A percentile compares a stretch with the other conserved stretches of the same genome.
Evolutionary conservation across 2,888 invertebrate genomes (phyloP).

Genomic region (Oxyteleia sp.): DNA sequence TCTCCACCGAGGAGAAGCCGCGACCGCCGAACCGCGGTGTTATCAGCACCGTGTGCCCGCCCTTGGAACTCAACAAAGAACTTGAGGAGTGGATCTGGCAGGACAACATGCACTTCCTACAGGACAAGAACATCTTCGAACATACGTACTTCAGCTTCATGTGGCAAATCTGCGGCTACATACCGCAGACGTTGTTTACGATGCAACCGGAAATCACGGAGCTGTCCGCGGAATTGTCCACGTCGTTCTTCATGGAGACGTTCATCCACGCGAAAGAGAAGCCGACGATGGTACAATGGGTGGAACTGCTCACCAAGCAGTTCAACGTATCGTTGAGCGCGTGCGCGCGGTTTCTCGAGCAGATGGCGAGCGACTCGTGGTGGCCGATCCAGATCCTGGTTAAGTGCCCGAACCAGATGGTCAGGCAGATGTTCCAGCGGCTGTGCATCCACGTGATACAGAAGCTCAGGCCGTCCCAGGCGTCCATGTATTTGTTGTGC

Average conservation of each 20-base stretch:
- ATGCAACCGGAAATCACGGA: slow-evolving; percentile 94
- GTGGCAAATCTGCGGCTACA: slow-evolving; percentile 98
- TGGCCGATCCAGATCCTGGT: slow-evolving; percentile 98
- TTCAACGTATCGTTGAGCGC: slow-evolving; percentile 96
- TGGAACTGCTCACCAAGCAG: slow-evolving; percentile 97
- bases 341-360: slow-evolving; percentile 96
- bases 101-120: slow-evolving; percentile 97
- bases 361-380: slow-evolving; percentile 97
- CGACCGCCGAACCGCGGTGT: slow-evolving; percentile 65
- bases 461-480: slow-evolving; percentile 92
- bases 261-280: slow-evolving; percentile 99
- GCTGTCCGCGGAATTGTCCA: slow-evolving; percentile 95
- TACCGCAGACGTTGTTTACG: slow-evolving; percentile 95
- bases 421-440: slow-evolving; percentile 98
- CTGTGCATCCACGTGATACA: slow-evolving; percentile 98
- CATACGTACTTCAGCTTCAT: slow-evolving; percentile 98
- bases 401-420: slow-evolving; percentile 98
- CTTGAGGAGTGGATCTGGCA: slow-evolving; percentile 99
- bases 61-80: slow-evolving; percentile 92
- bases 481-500: slow-evolving; percentile 90
- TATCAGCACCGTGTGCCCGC: slow-evolving; percentile 76
- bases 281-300: slow-evolving; percentile 99
- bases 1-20: slow-evolving; percentile 79
- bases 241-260: slow-evolving; percentile 98
- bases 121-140: slow-evolving; percentile 98